These are phyloP conservation scores for Hecatera dysodea DNA, from an alignment of 2,888 invertebrate species.

Conservation along the genomic window DNA sequence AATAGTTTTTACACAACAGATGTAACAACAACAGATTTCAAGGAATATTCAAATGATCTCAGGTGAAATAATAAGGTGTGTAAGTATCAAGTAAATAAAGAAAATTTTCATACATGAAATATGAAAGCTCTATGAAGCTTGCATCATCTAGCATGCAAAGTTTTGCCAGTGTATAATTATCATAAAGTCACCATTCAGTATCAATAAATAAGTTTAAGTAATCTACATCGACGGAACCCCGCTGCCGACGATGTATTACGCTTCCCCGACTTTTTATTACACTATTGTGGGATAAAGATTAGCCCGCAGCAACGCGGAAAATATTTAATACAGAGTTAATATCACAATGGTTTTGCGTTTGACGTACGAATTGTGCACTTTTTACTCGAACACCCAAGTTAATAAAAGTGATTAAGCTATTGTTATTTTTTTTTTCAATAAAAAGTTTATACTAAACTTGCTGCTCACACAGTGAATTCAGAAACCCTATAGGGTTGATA, in stretches of 20 bases:
- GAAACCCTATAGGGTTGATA: conserved; percentile 12
- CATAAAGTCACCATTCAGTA: conserved; percentile 10
- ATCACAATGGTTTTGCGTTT: conserved; percentile 75
- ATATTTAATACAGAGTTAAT: conserved; percentile 86
- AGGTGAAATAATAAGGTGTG: too few species aligned
- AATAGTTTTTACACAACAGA: too few species aligned
- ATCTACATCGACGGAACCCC: conserved; percentile 49
- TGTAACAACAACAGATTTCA: too few species aligned
- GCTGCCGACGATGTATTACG: conserved; percentile 22
- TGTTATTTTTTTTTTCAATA: conserved; percentile 61
- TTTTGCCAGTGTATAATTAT: conserved; percentile 10
- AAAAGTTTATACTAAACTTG: conserved; percentile 19
- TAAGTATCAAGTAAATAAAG: too few species aligned
- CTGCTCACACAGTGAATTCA: conserved; percentile 20
- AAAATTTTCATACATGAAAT: too few species aligned
- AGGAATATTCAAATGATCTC: too few species aligned
- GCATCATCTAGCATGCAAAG: conserved; percentile 4
- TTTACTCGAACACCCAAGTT: conserved; percentile 70
- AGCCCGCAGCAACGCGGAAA: conserved; percentile 84
- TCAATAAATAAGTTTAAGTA: conserved; percentile 23
- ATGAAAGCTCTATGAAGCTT: background rate
- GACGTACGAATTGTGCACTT: conserved; percentile 71
- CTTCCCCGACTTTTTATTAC: conserved; percentile 76
- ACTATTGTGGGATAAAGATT: conserved; percentile 82
- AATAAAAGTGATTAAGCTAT: conserved; percentile 70